Evolutionary conservation across 1,140 invertebrate genomes (phyloP), one percentile per base, ranked within the genome.

Genomic region (Drosophila suzukii): DNA sequence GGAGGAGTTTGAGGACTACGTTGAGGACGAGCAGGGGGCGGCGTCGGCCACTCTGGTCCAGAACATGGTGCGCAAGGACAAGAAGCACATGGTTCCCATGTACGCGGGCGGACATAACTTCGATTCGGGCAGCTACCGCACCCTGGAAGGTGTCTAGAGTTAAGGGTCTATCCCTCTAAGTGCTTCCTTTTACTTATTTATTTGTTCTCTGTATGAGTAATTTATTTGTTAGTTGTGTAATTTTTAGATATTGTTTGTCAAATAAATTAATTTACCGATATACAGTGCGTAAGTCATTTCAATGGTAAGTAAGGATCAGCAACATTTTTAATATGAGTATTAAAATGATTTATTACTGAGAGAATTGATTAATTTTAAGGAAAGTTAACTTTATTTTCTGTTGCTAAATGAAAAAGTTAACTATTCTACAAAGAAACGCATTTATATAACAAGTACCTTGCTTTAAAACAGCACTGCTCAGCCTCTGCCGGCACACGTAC

Each of bases 51-150:
- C 78, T 36, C 41, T 92, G 27, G 82, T 92, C 13, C 77, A 92
- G 46, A 83, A 88, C 11, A 92, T 92, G 91, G 75, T 91, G n/a
- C 60, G 63, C 6, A 78, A 74, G 20, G 91, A 92, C 50, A 92
- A 92, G 30, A 78, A 92, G 57, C 89, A 92, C 46, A 79, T 92
- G 73, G 57, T 82, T 30, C 85, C 91, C 47, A 89, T 91, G 86
- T 92, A 92, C 46, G 91, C 91, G 4, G 51, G 74, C 4, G 85
- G 73, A 0, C 85, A 89, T 36, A 62, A 60, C n/a, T 83, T 89
- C n/a, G 34, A 78, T 20, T 41, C 58, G 15, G 56, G 36, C 20
- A 81, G 54, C 62, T 74, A 80, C 13, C 56, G 76, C 27, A 66
- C 63, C 53, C 47, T 88, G 53, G 41, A 78, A 6, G 83, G 83